Evolutionary conservation across 2,888 invertebrate species (phyloP).

Genomic region (Isoperla grammatica): DNA sequence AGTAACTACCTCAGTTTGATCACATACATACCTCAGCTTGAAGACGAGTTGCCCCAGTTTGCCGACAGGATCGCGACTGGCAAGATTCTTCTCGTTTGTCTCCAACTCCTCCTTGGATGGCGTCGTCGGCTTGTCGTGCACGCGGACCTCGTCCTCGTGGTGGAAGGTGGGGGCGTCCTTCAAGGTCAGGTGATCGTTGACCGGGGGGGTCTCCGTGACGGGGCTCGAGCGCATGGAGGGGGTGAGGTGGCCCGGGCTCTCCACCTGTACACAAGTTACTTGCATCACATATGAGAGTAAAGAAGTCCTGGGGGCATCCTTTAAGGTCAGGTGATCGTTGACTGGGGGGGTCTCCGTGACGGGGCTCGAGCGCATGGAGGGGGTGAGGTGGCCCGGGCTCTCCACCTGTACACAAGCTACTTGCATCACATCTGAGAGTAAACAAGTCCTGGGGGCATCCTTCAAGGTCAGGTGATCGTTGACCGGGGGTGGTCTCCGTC

Average conservation of each 20-base stretch:
- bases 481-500: slow-evolving; percentile 35
- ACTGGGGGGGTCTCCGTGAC: slow-evolving; percentile 36
- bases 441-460: too few species aligned
- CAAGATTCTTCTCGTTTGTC: slow-evolving; percentile 53
- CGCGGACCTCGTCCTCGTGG: slow-evolving; percentile 35
- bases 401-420: slow-evolving; percentile 49
- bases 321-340: slow-evolving; percentile 19
- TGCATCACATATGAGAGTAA: too few species aligned
- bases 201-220: slow-evolving; percentile 37
- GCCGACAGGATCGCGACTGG: slow-evolving; percentile 50
- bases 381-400: slow-evolving; percentile 40
- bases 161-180: slow-evolving; percentile 30
- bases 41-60: slow-evolving; percentile 85
- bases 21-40: slow-evolving; percentile 61
- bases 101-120: slow-evolving; percentile 53
- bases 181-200: slow-evolving; percentile 20
- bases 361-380: slow-evolving; percentile 37
- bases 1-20: slow-evolving; percentile 2
- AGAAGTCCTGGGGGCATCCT: slow-evolving; percentile 13
- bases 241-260: slow-evolving; percentile 41
- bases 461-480: slow-evolving; percentile 17
- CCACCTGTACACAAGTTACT: slow-evolving; percentile 48
- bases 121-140: slow-evolving; percentile 38
- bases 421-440: too few species aligned
- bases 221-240: slow-evolving; percentile 37